phyloP scores from a whole-genome alignment of 1,140 invertebrate species.

The Euschistus heros region DNA sequence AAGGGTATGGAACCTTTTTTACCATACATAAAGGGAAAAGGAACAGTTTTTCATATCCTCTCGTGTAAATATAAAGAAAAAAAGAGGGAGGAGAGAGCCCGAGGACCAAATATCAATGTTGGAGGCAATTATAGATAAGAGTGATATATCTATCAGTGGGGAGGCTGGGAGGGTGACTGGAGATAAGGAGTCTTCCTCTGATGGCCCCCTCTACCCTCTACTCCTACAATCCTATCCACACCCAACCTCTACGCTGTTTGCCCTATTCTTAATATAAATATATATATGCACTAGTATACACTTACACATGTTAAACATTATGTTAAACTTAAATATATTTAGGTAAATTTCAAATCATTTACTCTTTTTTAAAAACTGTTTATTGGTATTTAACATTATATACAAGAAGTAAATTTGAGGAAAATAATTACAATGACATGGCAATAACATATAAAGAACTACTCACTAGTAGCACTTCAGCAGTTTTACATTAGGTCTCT shows the following conservation, averaged over 20 bases:
- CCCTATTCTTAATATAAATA: not conserved
- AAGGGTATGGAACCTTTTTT: too few relatives aligned
- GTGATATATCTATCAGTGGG: conserved; percentile 6
- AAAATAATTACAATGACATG: too few relatives aligned
- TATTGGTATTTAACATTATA: too few relatives aligned
- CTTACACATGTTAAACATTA: too few relatives aligned
- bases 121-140: conserved; percentile 6
- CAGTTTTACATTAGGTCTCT: too few relatives aligned
- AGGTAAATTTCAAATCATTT: too few relatives aligned
- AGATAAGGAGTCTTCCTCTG: not conserved
- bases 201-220: not conserved
- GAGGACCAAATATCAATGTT: conserved; percentile 1
- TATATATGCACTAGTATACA: not conserved
- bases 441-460: too few relatives aligned
- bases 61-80: conserved; percentile 9
- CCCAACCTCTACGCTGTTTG: not conserved
- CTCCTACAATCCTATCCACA: not conserved
- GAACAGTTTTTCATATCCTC: conserved; percentile 3
- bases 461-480: too few relatives aligned
- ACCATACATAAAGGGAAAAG: not conserved
- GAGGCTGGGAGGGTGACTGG: not conserved
- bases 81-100: not conserved
- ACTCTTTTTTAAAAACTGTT: too few relatives aligned
- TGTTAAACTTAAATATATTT: too few relatives aligned
- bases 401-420: too few relatives aligned